A percentile compares a stretch with the other conserved stretches of the same genome.
These are phyloP conservation scores for Chelonoidis abingdonii DNA, from an alignment of 2,113 vertebrate species.

Conservation along the genomic window DNA sequence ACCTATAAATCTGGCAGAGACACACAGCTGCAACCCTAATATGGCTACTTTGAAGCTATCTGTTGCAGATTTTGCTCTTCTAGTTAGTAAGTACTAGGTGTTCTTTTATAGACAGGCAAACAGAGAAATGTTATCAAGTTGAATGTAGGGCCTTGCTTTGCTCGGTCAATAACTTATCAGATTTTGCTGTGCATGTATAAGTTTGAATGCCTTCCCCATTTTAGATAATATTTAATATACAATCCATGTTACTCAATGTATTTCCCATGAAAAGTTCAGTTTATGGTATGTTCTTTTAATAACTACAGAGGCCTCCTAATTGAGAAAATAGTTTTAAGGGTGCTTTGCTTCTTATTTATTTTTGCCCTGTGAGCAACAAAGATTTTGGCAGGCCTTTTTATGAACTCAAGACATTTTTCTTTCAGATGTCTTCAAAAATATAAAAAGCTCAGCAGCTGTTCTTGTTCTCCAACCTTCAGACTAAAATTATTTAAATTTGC, in stretches of 20 bases:
- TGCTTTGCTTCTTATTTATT: background rate
- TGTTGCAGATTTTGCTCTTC: background rate
- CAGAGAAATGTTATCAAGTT: background rate
- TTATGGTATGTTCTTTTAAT: background rate
- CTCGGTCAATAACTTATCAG: rapidly evolving
- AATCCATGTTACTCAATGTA: background rate
- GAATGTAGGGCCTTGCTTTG: background rate
- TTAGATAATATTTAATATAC: background rate
- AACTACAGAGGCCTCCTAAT: rapidly evolving
- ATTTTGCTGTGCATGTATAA: background rate
- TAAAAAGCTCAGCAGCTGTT: background rate
- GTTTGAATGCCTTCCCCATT: background rate
- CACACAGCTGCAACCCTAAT: background rate
- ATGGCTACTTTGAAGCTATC: background rate
- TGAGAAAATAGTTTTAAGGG: background rate
- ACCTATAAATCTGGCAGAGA: background rate
- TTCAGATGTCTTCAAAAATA: background rate
- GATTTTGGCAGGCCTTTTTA: background rate
- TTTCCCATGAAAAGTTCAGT: background rate
- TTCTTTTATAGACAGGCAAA: background rate
- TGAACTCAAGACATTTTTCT: background rate
- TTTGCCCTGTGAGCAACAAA: background rate
- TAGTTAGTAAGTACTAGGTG: background rate
- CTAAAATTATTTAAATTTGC: background rate
- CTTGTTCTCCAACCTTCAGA: background rate